Evolutionary conservation across 1,140 invertebrate genomes (phyloP).

Genomic region (Drosophila baimaii): DNA sequence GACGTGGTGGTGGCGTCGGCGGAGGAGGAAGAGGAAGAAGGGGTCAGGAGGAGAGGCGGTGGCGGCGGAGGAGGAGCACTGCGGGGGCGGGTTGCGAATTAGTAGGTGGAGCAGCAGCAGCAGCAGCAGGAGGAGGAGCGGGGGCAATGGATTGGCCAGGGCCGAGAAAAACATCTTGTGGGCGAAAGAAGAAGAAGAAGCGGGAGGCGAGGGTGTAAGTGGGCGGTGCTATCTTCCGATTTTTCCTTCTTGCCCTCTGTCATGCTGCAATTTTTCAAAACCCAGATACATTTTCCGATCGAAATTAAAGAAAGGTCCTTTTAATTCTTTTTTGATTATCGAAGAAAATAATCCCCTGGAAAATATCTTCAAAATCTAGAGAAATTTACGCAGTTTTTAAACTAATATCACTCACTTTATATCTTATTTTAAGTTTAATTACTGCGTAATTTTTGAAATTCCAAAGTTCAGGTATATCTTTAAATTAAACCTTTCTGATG

Average conservation of each 20-base stretch:
- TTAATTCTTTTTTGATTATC: not conserved
- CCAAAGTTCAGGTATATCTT: no score
- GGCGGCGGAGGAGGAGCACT: conserved; percentile 11
- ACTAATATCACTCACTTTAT: no score
- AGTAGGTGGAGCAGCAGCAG: conserved; percentile 23
- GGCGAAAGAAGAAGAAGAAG: not conserved
- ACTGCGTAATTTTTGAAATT: no score
- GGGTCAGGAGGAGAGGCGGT: not conserved
- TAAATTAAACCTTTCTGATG: no score
- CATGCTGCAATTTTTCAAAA: conserved; percentile 21
- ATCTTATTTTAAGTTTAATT: no score
- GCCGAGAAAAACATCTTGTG: conserved; percentile 46
- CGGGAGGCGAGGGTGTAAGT: conserved; percentile 1
- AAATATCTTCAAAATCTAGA: no score
- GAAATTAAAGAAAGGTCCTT: not conserved
- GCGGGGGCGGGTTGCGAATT: conserved; percentile 47
- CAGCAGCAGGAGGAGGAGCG: not conserved
- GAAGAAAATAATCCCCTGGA: no score
- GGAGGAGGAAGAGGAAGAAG: conserved; percentile 15
- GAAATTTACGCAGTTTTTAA: no score
- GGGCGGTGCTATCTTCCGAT: conserved; percentile 22
- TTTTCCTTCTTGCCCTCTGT: conserved; percentile 14
- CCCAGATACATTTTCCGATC: conserved; percentile 38
- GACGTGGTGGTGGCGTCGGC: conserved; percentile 34
- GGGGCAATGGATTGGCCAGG: conserved; percentile 19